phyloP scores from a whole-genome alignment of 1,140 invertebrate species.

The Drosophila parvula region DNA sequence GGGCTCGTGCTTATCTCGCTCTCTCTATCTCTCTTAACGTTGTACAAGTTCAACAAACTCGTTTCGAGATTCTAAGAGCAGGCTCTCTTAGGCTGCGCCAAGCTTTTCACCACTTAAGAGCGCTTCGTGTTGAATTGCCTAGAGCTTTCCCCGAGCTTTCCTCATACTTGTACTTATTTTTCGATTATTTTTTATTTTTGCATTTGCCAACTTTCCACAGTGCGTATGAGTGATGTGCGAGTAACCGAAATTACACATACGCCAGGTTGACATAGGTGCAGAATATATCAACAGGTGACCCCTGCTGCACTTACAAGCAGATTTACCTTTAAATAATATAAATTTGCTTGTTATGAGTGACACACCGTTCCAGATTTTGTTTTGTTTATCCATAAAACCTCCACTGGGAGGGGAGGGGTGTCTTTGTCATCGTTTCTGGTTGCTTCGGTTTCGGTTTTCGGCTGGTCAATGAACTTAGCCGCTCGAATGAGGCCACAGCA shows the following conservation, averaged over 20 bases:
- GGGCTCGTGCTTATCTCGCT: conserved; percentile 1
- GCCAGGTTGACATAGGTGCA: conserved; percentile 19
- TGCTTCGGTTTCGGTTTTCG: conserved; percentile 23
- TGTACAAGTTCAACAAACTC: conserved; percentile 54
- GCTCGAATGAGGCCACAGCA: conserved; percentile 64
- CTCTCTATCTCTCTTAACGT: not conserved
- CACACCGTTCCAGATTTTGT: conserved; percentile 22
- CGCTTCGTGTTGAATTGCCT: conserved; percentile 43
- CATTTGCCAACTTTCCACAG: conserved; percentile 2
- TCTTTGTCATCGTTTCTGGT: conserved; percentile 33
- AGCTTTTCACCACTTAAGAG: conserved; percentile 74
- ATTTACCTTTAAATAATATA: not conserved
- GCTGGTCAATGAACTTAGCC: conserved; percentile 65
- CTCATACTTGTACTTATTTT: conserved; percentile 17
- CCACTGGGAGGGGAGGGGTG: not conserved
- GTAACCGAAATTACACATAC: conserved; percentile 41
- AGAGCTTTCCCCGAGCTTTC: conserved; percentile 61
- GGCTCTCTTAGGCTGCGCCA: conserved; percentile 15
- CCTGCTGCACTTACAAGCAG: not conserved
- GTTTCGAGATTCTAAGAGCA: not conserved
- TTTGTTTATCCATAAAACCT: conserved; percentile 26
- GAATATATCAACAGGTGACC: conserved; percentile 3
- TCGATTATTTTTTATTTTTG: conserved; percentile 3
- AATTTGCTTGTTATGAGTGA: conserved; percentile 23
- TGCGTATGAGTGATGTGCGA: conserved; percentile 32